phyloP scores from a whole-genome alignment of 1,140 invertebrate genomes.

The Drosophila sucinea region DNA sequence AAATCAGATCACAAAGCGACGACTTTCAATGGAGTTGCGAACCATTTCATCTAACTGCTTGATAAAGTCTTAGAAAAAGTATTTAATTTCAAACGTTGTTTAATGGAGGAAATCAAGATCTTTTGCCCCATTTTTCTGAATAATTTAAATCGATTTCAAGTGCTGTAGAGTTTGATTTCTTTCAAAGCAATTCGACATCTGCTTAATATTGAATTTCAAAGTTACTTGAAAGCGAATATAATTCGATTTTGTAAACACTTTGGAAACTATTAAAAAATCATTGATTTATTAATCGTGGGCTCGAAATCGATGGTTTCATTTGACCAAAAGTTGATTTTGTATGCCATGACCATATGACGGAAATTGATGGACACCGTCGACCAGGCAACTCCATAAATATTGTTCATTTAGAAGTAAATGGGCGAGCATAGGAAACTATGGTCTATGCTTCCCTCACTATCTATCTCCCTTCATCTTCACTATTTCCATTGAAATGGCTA shows the following conservation, averaged over 20 bases:
- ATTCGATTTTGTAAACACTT: constrained; percentile 29
- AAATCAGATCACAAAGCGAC: not conserved
- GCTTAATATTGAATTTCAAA: not conserved
- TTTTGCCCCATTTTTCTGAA: too few relatives aligned
- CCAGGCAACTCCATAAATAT: constrained; percentile 77
- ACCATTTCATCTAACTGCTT: too few relatives aligned
- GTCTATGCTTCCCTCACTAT: constrained; percentile 45
- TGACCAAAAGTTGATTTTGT: constrained; percentile 54
- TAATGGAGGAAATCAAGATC: too few relatives aligned
- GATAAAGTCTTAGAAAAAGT: too few relatives aligned
- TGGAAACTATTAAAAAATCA: not conserved
- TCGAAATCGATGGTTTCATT: not conserved
- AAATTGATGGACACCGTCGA: constrained; percentile 39
- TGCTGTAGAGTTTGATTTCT: too few relatives aligned
- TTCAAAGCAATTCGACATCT: not conserved
- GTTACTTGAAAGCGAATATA: not conserved
- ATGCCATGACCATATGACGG: constrained; percentile 50
- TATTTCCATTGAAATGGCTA: constrained; percentile 69
- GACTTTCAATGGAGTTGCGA: too few relatives aligned
- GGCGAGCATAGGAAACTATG: constrained; percentile 71
- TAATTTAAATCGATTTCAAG: too few relatives aligned
- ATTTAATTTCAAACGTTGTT: too few relatives aligned
- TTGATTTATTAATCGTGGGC: not conserved
- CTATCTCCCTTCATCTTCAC: constrained; percentile 28
- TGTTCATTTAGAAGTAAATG: constrained; percentile 81